Evolutionary conservation across 1,140 invertebrate genomes (phyloP), one percentile per base, ranked within the genome.

Genomic region (Probaryconus sp.): DNA sequence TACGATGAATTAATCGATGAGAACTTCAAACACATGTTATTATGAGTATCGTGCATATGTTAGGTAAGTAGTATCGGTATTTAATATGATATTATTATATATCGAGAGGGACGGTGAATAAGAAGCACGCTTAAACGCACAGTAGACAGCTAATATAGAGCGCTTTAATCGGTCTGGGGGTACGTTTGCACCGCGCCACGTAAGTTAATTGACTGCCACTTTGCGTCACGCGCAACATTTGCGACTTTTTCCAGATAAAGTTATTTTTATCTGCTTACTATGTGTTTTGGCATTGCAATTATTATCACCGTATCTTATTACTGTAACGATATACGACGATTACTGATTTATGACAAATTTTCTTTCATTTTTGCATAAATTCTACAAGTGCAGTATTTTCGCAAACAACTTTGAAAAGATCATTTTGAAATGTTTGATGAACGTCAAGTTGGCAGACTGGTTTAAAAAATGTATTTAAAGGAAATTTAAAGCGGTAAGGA

Each of bases 171-270:
- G 58, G 50, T 56, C 40, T 43, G 53, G 33, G 76, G 65, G 76
- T 81, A 81, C 70, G 70, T 76, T 70, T 72, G 69, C 67, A 51
- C 73, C 71, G 67, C 73, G 67, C 79, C 71, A 80, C 70, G 79
- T 84, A 81, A 85, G 80, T 83, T 84, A 84, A 85, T 85, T 83
- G 81, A 79, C 75, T 74, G 73, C 77, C 78, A 78, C 79, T 79
- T 81, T 79, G 64, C 79, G 67, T 80, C 60, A 73, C 64, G 64
- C 68, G 35, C 55, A 72, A 30, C 43, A 50, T 63, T 74, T 67
- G 48, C 78, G 69, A 73, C 43, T 73, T 73, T 72, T 80, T 77
- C 69, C 67, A 78, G 78, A 78, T 80, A 80, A 80, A 69, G 65
- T 72, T 76, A 69, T 78, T 78, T 76, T 74, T 72, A 65, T 63